Base-by-base conservation (phyloP, 2,113 vertebrate genomes). In the Siniperca chuatsi region DNA sequence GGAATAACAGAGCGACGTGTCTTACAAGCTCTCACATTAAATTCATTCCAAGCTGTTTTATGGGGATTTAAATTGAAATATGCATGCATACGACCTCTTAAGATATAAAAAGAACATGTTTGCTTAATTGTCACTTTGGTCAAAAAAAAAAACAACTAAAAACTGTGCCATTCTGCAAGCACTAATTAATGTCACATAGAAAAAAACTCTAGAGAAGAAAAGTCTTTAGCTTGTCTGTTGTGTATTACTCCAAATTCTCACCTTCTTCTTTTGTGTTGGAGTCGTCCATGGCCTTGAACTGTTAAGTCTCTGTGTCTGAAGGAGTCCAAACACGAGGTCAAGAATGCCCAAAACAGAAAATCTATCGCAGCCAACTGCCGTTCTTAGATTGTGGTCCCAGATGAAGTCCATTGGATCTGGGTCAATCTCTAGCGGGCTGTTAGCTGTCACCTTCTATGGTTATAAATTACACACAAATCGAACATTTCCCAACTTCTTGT, bases 261-360 rank as follows among this genome's bases (percentile, higher is more conserved):
- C 93, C 88, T 73, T 90, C 64, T 37, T 79, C 79, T 61, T 70
- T 73, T 15, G 68, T 55, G 25, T 75, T 65, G 7, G 72, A 75
- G 52, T 93, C 79, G 48, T 89, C 85, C 35, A 7, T 81, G 35
- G 55, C 12, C 48, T 87, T 79, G 25, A 37, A 65, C 54, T 57
- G 71, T 29, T 33, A 44, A 42, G 76, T 50, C 42, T 94, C 91
- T 89, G 89, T 90, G 40, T 68, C 76, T 85, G 78, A 77, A 74
- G 68, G 82, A 61, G 48, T 68, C 66, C 44, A 54, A 73, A 20
- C 10, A 83, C 11, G 13, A 54, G 23, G 42, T 50, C 54, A 65
- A 52, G 44, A 52, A 52, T 0, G 1, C 42, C 78, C 69, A 21
- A 35, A 6, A 44, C 33, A 57, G 18, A 76, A 77, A 29, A 52